These are phyloP conservation scores for Coelopa pilipes DNA, from an alignment of 2,888 invertebrate species.

Conservation along the genomic window DNA sequence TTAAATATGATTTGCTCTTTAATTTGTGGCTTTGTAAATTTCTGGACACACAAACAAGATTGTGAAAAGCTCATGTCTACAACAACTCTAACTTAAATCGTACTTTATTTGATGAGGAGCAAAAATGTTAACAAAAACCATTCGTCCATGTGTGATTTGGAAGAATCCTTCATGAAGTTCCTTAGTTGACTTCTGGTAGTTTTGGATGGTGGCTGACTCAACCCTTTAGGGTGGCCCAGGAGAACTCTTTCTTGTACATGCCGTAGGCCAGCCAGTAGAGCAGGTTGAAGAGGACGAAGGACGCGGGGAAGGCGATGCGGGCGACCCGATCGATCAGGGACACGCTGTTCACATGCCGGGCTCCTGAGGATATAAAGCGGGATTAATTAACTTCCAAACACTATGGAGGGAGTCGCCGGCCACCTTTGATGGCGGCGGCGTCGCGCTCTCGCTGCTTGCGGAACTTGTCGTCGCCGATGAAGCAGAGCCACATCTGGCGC, in stretches of 20 bases:
- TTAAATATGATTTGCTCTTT: too few species aligned
- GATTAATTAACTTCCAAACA: neutral
- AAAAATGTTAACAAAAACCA: neutral
- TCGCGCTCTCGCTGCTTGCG: conserved; percentile 80
- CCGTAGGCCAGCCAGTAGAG: conserved; percentile 91
- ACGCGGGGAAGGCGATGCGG: conserved; percentile 84
- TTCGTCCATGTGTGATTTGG: neutral
- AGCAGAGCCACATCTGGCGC: conserved; percentile 83
- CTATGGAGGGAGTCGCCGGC: neutral
- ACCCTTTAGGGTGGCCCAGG: conserved; percentile 58
- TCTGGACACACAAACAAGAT: too few species aligned
- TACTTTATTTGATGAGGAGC: neutral
- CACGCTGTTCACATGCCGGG: conserved; percentile 84
- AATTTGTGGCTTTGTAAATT: too few species aligned
- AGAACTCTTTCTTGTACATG: conserved; percentile 72
- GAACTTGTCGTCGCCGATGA: conserved; percentile 81
- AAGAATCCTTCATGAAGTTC: neutral
- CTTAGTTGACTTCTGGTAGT: too few species aligned
- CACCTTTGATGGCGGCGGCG: conserved; percentile 69
- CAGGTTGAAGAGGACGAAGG: conserved; percentile 86
- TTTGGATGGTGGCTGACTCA: conserved; percentile 31
- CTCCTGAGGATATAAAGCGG: conserved; percentile 46
- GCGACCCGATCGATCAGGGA: conserved; percentile 86
- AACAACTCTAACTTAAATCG: neutral
- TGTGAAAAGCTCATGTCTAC: conserved; percentile 12